Evolutionary conservation across 2,888 invertebrate genomes (phyloP), one percentile per base, ranked within the genome.

Genomic region (Embidobia sp.): DNA sequence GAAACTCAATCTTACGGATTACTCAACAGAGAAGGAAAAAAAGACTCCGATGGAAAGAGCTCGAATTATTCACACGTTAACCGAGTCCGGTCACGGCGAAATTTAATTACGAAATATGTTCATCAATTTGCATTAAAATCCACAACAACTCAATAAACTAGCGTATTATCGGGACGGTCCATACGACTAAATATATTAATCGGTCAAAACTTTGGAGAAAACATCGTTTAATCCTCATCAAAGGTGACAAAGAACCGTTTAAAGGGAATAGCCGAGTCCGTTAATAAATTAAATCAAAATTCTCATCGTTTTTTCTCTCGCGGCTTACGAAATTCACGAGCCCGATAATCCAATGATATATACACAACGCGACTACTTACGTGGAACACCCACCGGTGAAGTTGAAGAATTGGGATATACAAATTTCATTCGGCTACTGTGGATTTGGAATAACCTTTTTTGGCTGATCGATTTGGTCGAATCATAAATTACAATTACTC

Each of bases 211-310:
- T 33, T 15, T 18, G 19, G 18, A 29, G n/a, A 42, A 70, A 53
- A 53, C 49, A 49, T 51, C 59, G 44, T 35, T 66, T 66, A 74
- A 66, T 74, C 74, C 59, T 37, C 33, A 74, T 74, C 59, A 59
- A 66, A 59, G 13, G 44, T 66, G 74, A 66, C 74, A 29, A 59
- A 46, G 33, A 44, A 37, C 29, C 49, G 35, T 66, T 59, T 66
- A 64, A 66, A 31, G 42, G 33, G 57, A 66, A 66, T 74, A 74
- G 59, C 51, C 66, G 18, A 59, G 29, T 1, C 27, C 11, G 53
- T 40, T 53, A 27, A 59, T 33, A 42, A 66, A 64, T 64, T 13
- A 7, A 44, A 5, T 22, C 26, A 19, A 22, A 44, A 66, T 66
- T 33, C 44, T 51, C 3, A 22, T 4, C 6, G 6, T 22, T 22